Percentiles rank a stretch among this genome's conserved stretches.
Evolutionary conservation across 2,113 vertebrate species (phyloP).

Genomic region (Aegypius monachus): DNA sequence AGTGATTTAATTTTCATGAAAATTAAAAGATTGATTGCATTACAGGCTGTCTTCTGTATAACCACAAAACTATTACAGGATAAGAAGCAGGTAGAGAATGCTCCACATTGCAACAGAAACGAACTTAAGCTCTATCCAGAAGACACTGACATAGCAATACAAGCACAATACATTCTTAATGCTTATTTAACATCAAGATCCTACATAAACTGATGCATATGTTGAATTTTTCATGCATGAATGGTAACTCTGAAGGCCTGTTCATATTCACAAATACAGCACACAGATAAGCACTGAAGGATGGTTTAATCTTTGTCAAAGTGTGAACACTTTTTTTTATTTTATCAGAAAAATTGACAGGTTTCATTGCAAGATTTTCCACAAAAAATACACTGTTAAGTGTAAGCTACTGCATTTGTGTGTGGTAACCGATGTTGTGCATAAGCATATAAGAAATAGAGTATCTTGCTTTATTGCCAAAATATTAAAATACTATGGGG

Average conservation of each 20-base stretch:
- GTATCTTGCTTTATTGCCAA: constrained; percentile 52
- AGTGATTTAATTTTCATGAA: neutral
- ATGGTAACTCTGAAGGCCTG: neutral
- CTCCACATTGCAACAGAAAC: neutral
- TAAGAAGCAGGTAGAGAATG: neutral
- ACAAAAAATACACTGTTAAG: constrained; percentile 51
- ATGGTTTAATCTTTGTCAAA: constrained; percentile 19
- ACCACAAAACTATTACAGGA: neutral
- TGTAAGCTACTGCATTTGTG: constrained; percentile 48
- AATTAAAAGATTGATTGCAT: neutral
- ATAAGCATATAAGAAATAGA: constrained; percentile 58
- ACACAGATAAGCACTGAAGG: neutral
- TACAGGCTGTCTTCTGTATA: neutral
- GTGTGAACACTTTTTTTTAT: neutral
- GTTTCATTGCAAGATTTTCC: constrained; percentile 46
- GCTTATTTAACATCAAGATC: neutral
- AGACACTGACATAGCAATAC: neutral
- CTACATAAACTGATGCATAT: neutral
- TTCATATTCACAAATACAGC: neutral
- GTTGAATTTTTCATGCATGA: constrained; percentile 12
- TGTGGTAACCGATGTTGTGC: constrained; percentile 40
- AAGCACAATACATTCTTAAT: neutral
- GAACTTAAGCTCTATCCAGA: neutral
- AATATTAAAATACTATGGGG: neutral
- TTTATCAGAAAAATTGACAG: neutral